Evolutionary conservation across 2,888 invertebrate genomes (phyloP).

Genomic region (Monochamus alternatus): DNA sequence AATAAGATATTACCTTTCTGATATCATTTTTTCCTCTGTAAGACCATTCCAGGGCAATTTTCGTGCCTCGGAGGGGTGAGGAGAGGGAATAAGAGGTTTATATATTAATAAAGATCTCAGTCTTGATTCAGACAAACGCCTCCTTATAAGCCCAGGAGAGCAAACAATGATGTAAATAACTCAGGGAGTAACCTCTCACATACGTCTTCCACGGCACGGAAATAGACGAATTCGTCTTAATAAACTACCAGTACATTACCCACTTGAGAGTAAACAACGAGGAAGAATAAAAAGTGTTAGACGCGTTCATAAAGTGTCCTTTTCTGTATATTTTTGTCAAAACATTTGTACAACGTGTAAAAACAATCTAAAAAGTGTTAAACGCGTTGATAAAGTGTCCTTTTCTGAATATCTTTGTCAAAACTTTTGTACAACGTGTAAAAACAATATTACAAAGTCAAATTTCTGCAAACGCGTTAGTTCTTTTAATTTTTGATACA

Average conservation of each 20-base stretch:
- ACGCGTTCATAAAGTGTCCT: no score
- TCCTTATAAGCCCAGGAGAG: constrained; percentile 19
- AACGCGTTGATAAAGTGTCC: no score
- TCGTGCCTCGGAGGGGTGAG: neutral
- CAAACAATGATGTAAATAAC: constrained; percentile 43
- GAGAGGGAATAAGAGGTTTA: neutral
- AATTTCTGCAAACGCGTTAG: no score
- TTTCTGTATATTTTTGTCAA: no score
- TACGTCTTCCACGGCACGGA: constrained; percentile 37
- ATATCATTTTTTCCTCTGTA: neutral
- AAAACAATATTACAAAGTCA: neutral
- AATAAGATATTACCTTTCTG: no score
- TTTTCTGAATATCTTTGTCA: no score
- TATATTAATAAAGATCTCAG: constrained; percentile 27
- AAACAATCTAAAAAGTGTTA: neutral
- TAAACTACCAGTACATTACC: constrained; percentile 36
- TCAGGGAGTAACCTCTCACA: constrained; percentile 39
- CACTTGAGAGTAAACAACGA: constrained; percentile 15
- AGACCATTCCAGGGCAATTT: neutral
- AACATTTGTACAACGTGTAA: no score
- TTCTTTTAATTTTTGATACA: no score
- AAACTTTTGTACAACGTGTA: no score
- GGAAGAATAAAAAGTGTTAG: neutral
- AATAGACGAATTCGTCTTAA: constrained; percentile 41
- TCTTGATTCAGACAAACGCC: constrained; percentile 41